phyloP scores from a whole-genome alignment of 1,140 invertebrate genomes.

The Macrobrachium nipponense region DNA sequence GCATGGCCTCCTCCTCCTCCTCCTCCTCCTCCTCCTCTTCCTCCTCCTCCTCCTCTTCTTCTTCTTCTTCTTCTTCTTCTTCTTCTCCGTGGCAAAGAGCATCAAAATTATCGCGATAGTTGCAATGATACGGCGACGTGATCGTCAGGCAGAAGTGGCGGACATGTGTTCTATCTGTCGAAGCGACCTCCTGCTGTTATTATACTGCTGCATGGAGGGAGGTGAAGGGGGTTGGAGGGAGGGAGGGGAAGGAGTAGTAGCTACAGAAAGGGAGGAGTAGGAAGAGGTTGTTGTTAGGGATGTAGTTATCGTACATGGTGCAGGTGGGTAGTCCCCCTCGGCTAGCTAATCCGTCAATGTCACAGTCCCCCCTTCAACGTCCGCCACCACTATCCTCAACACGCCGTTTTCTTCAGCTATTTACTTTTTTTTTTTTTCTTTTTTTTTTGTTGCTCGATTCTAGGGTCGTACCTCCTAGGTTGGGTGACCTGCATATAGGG shows the following conservation, averaged over 20 bases:
- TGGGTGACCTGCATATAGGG: too few relatives aligned
- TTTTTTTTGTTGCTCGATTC: background rate
- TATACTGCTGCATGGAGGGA: constrained; percentile 5
- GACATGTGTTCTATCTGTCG: too few relatives aligned
- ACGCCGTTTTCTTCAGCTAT: constrained; percentile 40
- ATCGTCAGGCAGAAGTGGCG: background rate
- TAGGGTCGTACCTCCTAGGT: too few relatives aligned
- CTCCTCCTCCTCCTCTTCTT: too few relatives aligned
- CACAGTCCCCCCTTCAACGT: constrained; percentile 53
- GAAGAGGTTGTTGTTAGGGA: background rate
- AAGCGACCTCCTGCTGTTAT: background rate
- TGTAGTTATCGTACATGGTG: constrained; percentile 45
- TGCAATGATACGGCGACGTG: background rate
- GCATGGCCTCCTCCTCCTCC: too few relatives aligned
- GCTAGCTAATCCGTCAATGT: constrained; percentile 56
- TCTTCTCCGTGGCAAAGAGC: too few relatives aligned
- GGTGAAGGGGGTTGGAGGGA: background rate
- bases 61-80: too few relatives aligned
- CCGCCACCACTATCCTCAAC: constrained; percentile 29
- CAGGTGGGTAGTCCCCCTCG: constrained; percentile 51
- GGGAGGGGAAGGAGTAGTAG: constrained; percentile 13
- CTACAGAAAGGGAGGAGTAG: constrained; percentile 12
- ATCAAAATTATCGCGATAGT: too few relatives aligned
- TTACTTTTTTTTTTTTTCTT: constrained; percentile 39
- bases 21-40: too few relatives aligned